Evolutionary conservation across 2,797 vertebrate species (phyloP).

Genomic region (Sebastes trivittatus): DNA sequence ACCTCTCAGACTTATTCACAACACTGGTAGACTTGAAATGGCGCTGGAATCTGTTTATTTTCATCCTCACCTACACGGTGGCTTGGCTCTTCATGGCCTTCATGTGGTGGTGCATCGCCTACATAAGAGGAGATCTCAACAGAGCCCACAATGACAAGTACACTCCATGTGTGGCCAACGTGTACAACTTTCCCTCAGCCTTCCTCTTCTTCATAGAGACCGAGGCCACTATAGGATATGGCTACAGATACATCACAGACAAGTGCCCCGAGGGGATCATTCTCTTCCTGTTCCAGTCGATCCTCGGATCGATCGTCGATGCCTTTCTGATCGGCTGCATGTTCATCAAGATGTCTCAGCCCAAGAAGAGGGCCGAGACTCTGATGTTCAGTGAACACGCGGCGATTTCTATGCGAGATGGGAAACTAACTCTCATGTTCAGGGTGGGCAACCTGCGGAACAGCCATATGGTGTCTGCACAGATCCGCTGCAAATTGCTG

Average conservation of each 20-base stretch:
- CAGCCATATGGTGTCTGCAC: constrained; percentile 99
- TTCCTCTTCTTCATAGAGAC: constrained; percentile 99
- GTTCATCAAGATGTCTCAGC: constrained; percentile 99
- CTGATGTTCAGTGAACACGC: constrained; percentile 98
- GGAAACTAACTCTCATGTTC: constrained; percentile 98
- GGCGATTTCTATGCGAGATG: constrained; percentile 96
- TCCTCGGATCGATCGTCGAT: constrained; percentile 97
- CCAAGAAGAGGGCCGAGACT: constrained; percentile 97
- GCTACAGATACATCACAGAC: constrained; percentile 98
- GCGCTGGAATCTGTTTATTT: constrained; percentile 99
- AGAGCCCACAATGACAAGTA: constrained; percentile 94
- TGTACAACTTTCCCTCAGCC: constrained; percentile 98
- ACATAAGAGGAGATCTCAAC: constrained; percentile 94
- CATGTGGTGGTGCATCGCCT: constrained; percentile 99
- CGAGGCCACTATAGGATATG: constrained; percentile 97
- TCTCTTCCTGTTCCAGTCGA: constrained; percentile 98
- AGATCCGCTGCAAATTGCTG: constrained; percentile 98
- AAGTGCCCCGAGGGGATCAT: constrained; percentile 99
- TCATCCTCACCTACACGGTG: constrained; percentile 97
- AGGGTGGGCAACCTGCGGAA: constrained; percentile 98
- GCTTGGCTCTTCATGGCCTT: constrained; percentile 99
- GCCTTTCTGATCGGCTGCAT: constrained; percentile 98
- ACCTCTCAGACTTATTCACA: constrained; percentile 97
- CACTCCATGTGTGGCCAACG: constrained; percentile 97
- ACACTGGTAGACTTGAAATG: constrained; percentile 98